Evolutionary conservation across 2,888 invertebrate genomes (phyloP), one percentile per base, ranked within the genome.

Genomic region (Noctua comes): DNA sequence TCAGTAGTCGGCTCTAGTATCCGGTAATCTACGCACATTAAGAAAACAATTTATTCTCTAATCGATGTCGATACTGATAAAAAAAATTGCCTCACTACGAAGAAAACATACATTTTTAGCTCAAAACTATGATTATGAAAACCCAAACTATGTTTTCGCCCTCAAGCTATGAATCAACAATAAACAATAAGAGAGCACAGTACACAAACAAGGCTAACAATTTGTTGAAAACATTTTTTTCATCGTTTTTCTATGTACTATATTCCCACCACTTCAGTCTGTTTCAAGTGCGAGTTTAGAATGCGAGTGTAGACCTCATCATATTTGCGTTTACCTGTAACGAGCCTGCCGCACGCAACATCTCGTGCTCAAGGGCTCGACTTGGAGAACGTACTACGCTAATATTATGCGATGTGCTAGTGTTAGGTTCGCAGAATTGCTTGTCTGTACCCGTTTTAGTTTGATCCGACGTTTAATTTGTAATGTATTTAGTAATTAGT

Each of bases 21-120:
- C 73, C 90, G 93, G 88, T 92, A 93, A 87, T 94, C 95, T 95
- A 92, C 54, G 79, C 59, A 80, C 48, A 80, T 89, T 59, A 74
- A 18, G 8, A 65, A 40, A 79, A 59, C 13, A 65, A 69, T 51
- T 36, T 59, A 74, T 57, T 36, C 11, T n/a, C 54, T 46, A 62
- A 31, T 71, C 24, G n/a, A 54, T 8, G 24, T 13, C 5, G 10
- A 57, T 36, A 18, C 1, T 24, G 27, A 51, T 7, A 21, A 54
- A 40, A 66, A 27, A 59, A 27, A 46, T 51, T 79, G 54, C 40
- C 43, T 68, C 64, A 79, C 80, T 84, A 72, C 48, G 18, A 68
- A 48, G 24, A 36, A 24, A 69, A 64, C 13, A 84, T 62, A 83
- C 43, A 48, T 51, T 21, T 82, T n/a, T 27, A 62, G n/a, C 11